Base-by-base conservation (phyloP, 2,797 vertebrate genomes). In the Mormyrus hasselquistii region DNA sequence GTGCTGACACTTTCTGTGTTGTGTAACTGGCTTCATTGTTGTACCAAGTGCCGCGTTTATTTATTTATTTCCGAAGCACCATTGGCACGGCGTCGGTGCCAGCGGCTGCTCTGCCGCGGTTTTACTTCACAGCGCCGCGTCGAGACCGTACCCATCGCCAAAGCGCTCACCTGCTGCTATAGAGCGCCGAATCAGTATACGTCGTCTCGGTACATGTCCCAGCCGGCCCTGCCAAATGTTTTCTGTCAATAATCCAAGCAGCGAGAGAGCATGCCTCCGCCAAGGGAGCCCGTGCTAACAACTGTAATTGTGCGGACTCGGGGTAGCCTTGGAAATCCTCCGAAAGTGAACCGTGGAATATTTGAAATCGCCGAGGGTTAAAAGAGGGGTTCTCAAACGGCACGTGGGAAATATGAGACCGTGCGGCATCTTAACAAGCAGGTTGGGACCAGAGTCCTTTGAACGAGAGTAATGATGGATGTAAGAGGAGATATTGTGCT, bases 331-430 rank as follows among this genome's bases (percentile, higher is more conserved):
- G 92, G 93, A 65, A 59, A 89, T 79, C 88, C 93, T 93, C 50
- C 91, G 89, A 92, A 76, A 94, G 84, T 94, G 94, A 95, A 95
- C 95, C 94, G 91, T 95, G 93, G 94, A 95, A 94, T 94, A 94
- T 95, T 94, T 69, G 90, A 94, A 94, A 94, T 94, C 92, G 94
- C 92, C 62, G 88, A 93, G 94, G 83, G 93, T 94, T 94, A 94
- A 94, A 90, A 92, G 92, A 90, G 89, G 50, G 89, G 89, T 79
- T 52, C 84, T 86, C 59, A 22, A 76, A 73, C 50, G 44, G 53
- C 14, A 22, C 89, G 90, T 90, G 92, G 69, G 92, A 92, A 93
- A 91, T 92, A 91, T 91, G 92, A 95, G 92, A 93, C 91, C 92
- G 90, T 47, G 88, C 92, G 93, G 93, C 92, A 91, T 93, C 93